Evolutionary conservation across 2,888 invertebrate genomes (phyloP), one percentile per base, ranked within the genome.

Genomic region (Frankliniella fusca): DNA sequence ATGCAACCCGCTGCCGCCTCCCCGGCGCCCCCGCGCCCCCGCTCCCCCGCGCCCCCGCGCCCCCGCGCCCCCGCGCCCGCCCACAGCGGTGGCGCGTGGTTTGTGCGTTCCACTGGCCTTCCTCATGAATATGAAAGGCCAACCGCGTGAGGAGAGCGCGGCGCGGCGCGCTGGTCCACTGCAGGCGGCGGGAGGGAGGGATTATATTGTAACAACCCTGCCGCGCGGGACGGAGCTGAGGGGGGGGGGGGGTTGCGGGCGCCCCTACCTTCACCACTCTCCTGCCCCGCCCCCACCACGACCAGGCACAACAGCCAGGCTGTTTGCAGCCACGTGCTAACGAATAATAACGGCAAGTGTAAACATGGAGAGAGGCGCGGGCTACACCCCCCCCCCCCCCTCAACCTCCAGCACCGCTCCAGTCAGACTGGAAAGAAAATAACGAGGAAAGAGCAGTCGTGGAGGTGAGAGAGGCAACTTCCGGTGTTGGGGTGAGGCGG

Each of bases 311-410:
- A n/a, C n/a, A n/a, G n/a, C n/a, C n/a, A 9, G 54, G 20, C 23
- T 70, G 23, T 70, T 70, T 70, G 65, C 23, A 23, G 70, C 54
- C 20, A 12, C 54, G 54, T 70, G n/a, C 70, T 70, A 70, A 70
- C 70, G 70, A 70, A 70, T 70, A 23, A 23, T 70, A 70, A 70
- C 70, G 70, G 11, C 70, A 23, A 70, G 70, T 23, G 70, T 23
- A 70, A 70, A 70, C 70, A 70, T 18, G 18, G 15, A 11, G 54
- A 11, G 54, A 11, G 54, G 50, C 50, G 10, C 50, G n/a, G 54
- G 54, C 54, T 54, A 15, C 15, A 54, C 23, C 23, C 65, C 15
- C 65, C 65, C 65, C 65, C 65, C n/a, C 50, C 50, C 50, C 50
- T 9, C 50, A 9, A 9, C 50, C 10, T 15, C 50, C 50, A 9